Conservation (phyloP, 2,888 invertebrate genomes). For the Mylabris sibirica region DNA sequence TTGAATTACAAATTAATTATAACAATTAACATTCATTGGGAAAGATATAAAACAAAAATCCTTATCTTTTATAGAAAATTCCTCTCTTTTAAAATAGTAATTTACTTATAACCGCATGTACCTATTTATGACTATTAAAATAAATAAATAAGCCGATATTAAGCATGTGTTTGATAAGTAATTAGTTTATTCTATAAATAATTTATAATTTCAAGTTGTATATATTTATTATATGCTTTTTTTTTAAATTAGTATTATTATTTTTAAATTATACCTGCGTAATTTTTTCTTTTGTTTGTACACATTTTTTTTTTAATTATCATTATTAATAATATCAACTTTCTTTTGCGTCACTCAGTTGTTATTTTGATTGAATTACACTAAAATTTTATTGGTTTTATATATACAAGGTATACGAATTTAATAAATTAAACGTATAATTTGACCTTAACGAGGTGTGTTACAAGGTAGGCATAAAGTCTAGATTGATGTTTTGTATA, state of each 20-base stretch:
- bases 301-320: neutral
- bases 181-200: slow-evolving; percentile 1
- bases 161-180: neutral
- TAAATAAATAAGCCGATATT: neutral
- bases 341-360: neutral
- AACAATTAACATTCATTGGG: neutral
- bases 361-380: slow-evolving; percentile 14
- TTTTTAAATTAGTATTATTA: neutral
- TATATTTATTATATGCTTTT: too few species aligned
- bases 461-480: slow-evolving; percentile 43
- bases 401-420: slow-evolving; percentile 14
- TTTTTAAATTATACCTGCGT: neutral
- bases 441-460: slow-evolving; percentile 33
- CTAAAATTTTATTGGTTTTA: slow-evolving; percentile 12
- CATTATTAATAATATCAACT: neutral
- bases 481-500: slow-evolving; percentile 31
- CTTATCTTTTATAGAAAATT: neutral
- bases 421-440: slow-evolving; percentile 12
- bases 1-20: neutral
- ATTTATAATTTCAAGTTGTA: neutral
- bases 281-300: neutral
- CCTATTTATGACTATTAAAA: neutral
- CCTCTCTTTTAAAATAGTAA: neutral
- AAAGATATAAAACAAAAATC: neutral
- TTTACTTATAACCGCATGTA: too few species aligned